These are phyloP conservation scores for Drosophila antonietae DNA, from an alignment of 2,888 invertebrate genomes.

Conservation along the genomic window DNA sequence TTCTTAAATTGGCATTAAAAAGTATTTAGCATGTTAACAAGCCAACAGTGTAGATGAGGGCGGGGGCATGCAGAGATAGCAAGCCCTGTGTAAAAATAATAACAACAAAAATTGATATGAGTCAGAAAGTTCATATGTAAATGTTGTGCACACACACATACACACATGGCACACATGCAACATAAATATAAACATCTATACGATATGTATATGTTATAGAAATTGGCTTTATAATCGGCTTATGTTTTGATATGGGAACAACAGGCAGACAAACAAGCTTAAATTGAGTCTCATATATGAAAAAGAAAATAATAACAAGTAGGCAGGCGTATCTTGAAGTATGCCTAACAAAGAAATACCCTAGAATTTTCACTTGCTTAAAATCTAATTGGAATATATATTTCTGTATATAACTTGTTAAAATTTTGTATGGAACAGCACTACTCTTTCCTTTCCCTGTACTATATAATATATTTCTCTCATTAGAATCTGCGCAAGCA, in stretches of 20 bases:
- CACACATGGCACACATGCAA: constrained; percentile 21
- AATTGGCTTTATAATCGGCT: constrained; percentile 76
- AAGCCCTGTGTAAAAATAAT: constrained; percentile 42
- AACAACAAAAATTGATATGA: constrained; percentile 53
- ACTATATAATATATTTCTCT: background rate
- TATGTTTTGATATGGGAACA: constrained; percentile 68
- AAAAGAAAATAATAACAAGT: constrained; percentile 50
- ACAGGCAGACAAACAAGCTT: constrained; percentile 68
- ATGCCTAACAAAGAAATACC: background rate
- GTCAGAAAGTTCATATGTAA: constrained; percentile 56
- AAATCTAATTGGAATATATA: background rate
- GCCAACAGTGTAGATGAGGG: constrained; percentile 27
- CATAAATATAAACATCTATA: constrained; percentile 46
- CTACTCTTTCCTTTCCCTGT: no score
- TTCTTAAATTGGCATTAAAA: constrained; percentile 69
- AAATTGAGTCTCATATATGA: constrained; percentile 59
- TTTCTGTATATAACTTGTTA: background rate
- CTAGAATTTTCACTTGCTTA: background rate
- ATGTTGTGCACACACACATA: constrained; percentile 25
- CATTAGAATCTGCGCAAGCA: background rate
- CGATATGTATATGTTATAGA: constrained; percentile 53
- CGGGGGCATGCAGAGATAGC: background rate
- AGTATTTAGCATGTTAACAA: constrained; percentile 77
- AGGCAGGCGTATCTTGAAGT: background rate
- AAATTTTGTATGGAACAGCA: background rate